Evolutionary conservation across 2,113 vertebrate species (phyloP), one percentile per base, ranked within the genome.

Genomic region (Acanthochromis polyacanthus): DNA sequence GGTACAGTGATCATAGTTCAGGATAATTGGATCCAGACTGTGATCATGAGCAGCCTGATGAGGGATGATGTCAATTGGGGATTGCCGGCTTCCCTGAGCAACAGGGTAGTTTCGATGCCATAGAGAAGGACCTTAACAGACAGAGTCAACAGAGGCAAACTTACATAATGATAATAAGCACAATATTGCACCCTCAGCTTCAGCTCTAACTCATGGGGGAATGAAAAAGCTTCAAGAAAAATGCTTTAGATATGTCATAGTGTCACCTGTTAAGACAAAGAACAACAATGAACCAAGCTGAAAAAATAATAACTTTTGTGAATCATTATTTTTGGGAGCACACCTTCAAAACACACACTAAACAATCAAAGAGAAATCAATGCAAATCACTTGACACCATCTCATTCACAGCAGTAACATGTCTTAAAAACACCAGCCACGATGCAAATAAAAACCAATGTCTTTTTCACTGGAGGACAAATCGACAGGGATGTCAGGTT

Each of bases 21-120:
- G 19, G 12, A 91, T 38, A 8, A 99, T 93, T 0, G 96, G 95
- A 46, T 89, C 92, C 64, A 99, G 93, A 36, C 23, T 92, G 62
- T 95, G 87, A 1, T 99, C 96, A 57, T 95, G 96, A 19, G 95
- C 93, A 10, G 96, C 95, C 75, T 95, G 87, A 0, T 90, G 89
- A 17, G 97, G 94, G n/a, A 95, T 67, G 1, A 99, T 99, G 84
- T 99, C 94, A 46, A 99, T 97, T 38, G 98, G 98, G 58, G 98
- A 99, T 71, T 99, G 98, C 0, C 95, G 95, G 55, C 82, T 89
- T 30, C 98, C 97, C 80, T 95, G 74, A 38, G 98, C 98, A 38
- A 98, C 92, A 0, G 98, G 97, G 74, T 93, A 99, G 57, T 93
- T 93, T 75, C 93, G 96, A 92, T 97, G 92, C 98, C 98, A 99